Evolutionary conservation across 2,888 invertebrate species (phyloP), one percentile per base, ranked within the genome.

Genomic region (Lathronympha strigana): DNA sequence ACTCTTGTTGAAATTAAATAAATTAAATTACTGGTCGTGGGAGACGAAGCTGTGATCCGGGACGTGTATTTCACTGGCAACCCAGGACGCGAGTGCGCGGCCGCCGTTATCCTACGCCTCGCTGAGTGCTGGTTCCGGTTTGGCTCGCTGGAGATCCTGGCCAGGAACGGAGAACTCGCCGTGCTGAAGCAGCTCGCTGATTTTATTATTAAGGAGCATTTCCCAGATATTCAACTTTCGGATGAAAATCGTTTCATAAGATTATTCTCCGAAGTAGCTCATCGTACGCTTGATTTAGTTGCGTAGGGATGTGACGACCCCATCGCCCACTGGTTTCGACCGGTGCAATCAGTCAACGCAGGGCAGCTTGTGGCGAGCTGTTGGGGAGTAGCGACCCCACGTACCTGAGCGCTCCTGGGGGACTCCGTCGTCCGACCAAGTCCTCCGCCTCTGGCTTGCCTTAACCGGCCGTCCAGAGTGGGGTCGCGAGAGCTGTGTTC

Each of bases 71-170:
- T 94, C 81, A 90, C 88, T 69, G 95, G 95, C 0, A 83, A 91
- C 70, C 91, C 93, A 2, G 90, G 86, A 1, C 77, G 90, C 0
- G 95, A 95, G 75, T 87, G 83, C 19, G 93, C 93, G 11, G 92
- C 94, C n/a, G n/a, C n/a, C 0, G 86, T 94, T 0, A 82, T 95
- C 2, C 81, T 94, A 8, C 86, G 95, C 8, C 76, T 95, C 53
- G 92, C 95, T 0, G 93, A 92, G 0, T 86, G 87, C 66, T 93
- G 93, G 92, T 93, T 87, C 73, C 93, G 95, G n/a, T 94, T 95
- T 78, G 95, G 95, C 1, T 95, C 95, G 0, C 88, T 95, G 70
- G 94, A 95, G 80, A 93, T 95, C 6, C 88, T 94, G 11, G 82
- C 93, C 0, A 84, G 83, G 54, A 87, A 85, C 57, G 93, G 93